Conservation (phyloP, 2,113 vertebrate genomes). For the Clinocottus analis region DNA sequence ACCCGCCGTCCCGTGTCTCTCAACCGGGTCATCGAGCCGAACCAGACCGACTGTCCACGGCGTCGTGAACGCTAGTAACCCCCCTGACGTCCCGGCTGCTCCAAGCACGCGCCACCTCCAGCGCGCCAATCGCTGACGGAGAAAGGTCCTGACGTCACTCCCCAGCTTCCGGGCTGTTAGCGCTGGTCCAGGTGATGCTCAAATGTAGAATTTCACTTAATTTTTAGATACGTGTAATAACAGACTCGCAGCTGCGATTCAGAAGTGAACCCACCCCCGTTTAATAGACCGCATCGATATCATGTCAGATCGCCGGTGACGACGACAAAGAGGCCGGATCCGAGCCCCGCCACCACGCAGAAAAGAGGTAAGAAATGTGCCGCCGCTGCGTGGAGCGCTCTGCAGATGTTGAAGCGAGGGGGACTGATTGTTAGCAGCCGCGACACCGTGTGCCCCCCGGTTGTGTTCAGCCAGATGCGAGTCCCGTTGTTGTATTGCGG, state of each 20-base stretch:
- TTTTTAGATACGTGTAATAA: slow-evolving; percentile 29
- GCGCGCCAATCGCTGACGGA: slow-evolving; percentile 78
- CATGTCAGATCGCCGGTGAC: not conserved
- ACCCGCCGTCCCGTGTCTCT: not conserved
- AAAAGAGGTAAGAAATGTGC: slow-evolving; percentile 76
- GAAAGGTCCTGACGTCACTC: slow-evolving; percentile 66
- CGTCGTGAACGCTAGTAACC: slow-evolving; percentile 84
- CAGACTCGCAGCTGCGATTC: not conserved
- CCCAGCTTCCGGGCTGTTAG: slow-evolving; percentile 76
- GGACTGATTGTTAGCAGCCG: slow-evolving; percentile 10
- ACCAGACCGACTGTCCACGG: not conserved
- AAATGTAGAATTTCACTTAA: slow-evolving; percentile 53
- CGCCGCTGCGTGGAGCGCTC: slow-evolving; percentile 52
- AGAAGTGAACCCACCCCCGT: not conserved
- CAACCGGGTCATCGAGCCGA: not conserved
- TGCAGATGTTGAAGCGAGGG: slow-evolving; percentile 71
- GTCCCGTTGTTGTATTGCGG: not conserved
- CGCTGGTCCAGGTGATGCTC: slow-evolving; percentile 61
- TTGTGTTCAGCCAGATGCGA: accelerated
- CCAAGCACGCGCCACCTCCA: slow-evolving; percentile 86
- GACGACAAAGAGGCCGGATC: slow-evolving; percentile 1
- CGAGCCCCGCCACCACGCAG: slow-evolving; percentile 16
- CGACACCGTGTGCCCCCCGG: too few relatives aligned
- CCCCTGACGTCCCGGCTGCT: slow-evolving; percentile 65
- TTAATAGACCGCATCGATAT: not conserved